phyloP scores from a whole-genome alignment of 2,113 vertebrate species.

The Turdus rufiventris region DNA sequence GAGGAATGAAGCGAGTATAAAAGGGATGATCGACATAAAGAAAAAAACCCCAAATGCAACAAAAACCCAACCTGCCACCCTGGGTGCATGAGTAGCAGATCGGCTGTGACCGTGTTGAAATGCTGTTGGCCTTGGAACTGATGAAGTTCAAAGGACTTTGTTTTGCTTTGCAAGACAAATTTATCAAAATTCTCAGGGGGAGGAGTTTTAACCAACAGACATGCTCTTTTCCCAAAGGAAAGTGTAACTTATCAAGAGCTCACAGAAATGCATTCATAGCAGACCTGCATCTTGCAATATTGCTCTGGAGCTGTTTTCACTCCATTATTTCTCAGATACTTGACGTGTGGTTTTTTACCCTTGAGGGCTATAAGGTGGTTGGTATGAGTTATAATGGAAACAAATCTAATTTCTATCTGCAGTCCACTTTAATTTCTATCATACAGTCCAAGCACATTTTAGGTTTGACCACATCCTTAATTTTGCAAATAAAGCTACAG shows the following conservation, averaged over 20 bases:
- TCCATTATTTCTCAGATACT: conserved; percentile 22
- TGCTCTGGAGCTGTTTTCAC: conserved; percentile 35
- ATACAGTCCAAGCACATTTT: conserved; percentile 17
- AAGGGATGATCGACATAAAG: not conserved
- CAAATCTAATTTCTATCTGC: conserved; percentile 37
- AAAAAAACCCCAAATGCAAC: not conserved
- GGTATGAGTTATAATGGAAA: conserved; percentile 28
- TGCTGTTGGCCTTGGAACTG: conserved; percentile 73
- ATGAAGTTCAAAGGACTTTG: conserved; percentile 63
- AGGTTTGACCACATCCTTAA: conserved; percentile 44
- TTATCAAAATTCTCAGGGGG: conserved; percentile 57
- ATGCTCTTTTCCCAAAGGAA: conserved; percentile 60
- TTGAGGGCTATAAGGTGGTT: conserved; percentile 42
- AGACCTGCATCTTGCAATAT: conserved; percentile 41
- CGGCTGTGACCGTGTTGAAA: conserved; percentile 74
- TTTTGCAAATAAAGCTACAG: conserved; percentile 42
- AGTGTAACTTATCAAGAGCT: conserved; percentile 64
- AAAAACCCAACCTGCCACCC: conserved; percentile 36
- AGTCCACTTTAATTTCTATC: conserved; percentile 28
- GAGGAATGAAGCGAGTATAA: conserved; percentile 91
- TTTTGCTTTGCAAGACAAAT: conserved; percentile 74
- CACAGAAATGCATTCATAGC: conserved; percentile 70
- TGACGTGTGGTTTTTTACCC: not conserved
- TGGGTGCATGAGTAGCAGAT: conserved; percentile 66
- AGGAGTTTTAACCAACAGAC: conserved; percentile 55